These are phyloP conservation scores for Megalopta genalis DNA, from an alignment of 1,140 invertebrate genomes.

Conservation along the genomic window DNA sequence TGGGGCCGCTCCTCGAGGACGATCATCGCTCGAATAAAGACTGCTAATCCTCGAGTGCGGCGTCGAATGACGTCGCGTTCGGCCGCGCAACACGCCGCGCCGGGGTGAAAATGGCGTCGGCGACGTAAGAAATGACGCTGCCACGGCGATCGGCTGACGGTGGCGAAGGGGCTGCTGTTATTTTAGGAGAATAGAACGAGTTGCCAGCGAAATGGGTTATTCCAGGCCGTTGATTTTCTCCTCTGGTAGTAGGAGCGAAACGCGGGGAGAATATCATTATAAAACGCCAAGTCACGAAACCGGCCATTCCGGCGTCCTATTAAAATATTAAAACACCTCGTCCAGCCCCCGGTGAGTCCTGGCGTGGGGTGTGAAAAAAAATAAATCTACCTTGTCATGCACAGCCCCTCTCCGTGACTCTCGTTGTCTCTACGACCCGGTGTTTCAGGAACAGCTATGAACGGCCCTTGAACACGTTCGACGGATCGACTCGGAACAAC, in stretches of 20 bases:
- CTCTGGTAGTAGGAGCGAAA: constrained; percentile 74
- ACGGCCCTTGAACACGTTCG: constrained; percentile 62
- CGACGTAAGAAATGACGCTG: constrained; percentile 24
- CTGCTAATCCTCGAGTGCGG: constrained; percentile 13
- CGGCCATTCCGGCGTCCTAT: constrained; percentile 77
- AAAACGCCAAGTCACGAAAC: constrained; percentile 79
- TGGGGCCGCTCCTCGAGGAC: constrained; percentile 4
- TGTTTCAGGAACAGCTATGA: constrained; percentile 65
- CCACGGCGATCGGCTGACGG: constrained; percentile 44
- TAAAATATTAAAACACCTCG: constrained; percentile 81
- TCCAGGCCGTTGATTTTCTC: constrained; percentile 75
- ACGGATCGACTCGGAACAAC: constrained; percentile 57
- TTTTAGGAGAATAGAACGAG: constrained; percentile 65
- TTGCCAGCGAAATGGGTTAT: constrained; percentile 72
- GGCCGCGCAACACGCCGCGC: not conserved
- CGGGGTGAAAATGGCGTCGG: constrained; percentile 40
- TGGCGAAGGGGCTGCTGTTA: constrained; percentile 60
- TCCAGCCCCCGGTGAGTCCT: constrained; percentile 71
- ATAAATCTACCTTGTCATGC: constrained; percentile 80
- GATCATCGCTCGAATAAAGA: not conserved
- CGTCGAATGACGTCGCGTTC: constrained; percentile 21
- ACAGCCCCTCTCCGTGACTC: constrained; percentile 72
- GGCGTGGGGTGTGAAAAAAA: constrained; percentile 77
- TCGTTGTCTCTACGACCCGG: constrained; percentile 69
- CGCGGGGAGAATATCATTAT: constrained; percentile 80